phyloP scores from a whole-genome alignment of 37 sponge, comb jelly and placozoan species.

The Dysidea cf. avara region DNA sequence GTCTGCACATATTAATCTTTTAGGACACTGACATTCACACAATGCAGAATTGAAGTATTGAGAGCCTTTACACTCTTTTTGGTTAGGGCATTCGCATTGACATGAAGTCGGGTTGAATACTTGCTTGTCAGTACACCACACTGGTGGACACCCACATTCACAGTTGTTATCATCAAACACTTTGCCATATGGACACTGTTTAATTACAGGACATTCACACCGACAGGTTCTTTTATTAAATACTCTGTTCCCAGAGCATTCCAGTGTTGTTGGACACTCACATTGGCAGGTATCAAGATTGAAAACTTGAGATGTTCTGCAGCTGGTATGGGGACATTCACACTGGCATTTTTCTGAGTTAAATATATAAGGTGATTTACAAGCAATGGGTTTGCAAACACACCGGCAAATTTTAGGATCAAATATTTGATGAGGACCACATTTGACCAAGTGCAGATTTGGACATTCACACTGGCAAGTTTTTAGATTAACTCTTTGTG shows the following conservation, averaged over 20 bases:
- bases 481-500: constrained; percentile 4
- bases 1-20: neutral
- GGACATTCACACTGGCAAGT: constrained; percentile 32
- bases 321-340: neutral
- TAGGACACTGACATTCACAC: constrained; percentile 1
- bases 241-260: neutral
- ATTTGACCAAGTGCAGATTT: constrained; percentile 4
- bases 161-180: neutral
- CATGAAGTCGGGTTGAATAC: constrained; percentile 17
- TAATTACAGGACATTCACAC: constrained; percentile 2
- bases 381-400: constrained; percentile 7
- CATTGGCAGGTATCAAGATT: constrained; percentile 22
- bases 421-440: constrained; percentile 13
- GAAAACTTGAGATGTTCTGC: neutral
- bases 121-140: neutral
- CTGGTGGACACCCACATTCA: constrained; percentile 12
- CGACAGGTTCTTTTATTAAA: neutral
- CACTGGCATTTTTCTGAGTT: constrained; percentile 17
- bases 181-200: neutral
- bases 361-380: neutral
- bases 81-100: constrained; percentile 4
- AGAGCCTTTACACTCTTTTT: neutral
- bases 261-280: constrained; percentile 5
- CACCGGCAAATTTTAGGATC: constrained; percentile 35
- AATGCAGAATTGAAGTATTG: constrained; percentile 17